Conservation (phyloP, 2,113 vertebrate genomes). For the Steatornis caripensis region DNA sequence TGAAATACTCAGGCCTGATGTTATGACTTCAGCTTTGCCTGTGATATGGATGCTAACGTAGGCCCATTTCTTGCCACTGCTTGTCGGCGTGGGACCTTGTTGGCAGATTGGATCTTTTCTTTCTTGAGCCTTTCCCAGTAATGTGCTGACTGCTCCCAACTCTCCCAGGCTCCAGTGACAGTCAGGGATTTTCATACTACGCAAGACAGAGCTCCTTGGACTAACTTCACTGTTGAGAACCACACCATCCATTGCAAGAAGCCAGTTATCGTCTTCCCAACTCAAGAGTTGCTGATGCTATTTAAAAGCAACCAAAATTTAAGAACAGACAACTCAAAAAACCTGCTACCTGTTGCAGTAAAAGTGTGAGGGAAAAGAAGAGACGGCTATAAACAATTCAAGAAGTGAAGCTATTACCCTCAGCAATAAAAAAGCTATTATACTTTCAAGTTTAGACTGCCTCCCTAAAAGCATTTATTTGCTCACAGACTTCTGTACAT, state of each 20-base stretch:
- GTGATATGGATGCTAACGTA: neutral
- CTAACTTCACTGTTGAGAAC: neutral
- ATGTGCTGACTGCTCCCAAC: neutral
- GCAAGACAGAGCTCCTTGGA: neutral
- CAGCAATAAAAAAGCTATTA: neutral
- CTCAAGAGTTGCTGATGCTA: neutral
- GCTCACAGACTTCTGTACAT: slow-evolving; percentile 5
- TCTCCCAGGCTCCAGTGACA: neutral
- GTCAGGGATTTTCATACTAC: neutral
- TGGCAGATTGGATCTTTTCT: neutral
- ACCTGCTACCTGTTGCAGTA: neutral
- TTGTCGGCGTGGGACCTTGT: neutral
- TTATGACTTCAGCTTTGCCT: neutral
- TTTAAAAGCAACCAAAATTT: neutral
- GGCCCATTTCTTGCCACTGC: neutral
- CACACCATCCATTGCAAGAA: neutral
- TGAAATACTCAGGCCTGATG: neutral
- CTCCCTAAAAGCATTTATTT: slow-evolving; percentile 52
- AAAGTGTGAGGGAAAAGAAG: neutral
- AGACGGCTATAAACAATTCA: neutral
- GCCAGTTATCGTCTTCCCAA: neutral
- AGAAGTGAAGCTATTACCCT: slow-evolving; percentile 17
- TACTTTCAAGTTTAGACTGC: slow-evolving; percentile 11
- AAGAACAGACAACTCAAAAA: neutral
- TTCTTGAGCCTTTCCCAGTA: neutral